Evolutionary conservation across 2,888 invertebrate genomes (phyloP), one percentile per base, ranked within the genome.

Genomic region (Eutolmus rufibarbis): DNA sequence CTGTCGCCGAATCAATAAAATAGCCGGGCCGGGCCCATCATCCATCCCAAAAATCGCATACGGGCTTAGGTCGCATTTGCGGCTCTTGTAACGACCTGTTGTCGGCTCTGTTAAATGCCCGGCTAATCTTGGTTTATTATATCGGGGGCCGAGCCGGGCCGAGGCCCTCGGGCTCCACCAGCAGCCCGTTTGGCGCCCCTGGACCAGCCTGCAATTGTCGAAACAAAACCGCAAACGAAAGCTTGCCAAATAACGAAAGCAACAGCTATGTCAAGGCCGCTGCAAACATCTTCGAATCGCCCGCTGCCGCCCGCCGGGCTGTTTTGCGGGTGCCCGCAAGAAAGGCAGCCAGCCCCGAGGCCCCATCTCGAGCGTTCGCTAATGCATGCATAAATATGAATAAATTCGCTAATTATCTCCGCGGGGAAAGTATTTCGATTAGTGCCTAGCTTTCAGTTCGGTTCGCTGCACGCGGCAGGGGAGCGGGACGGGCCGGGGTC

Each of bases 41-140:
- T 84, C 23, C 84, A 66, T 66, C 19, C 84, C 23, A 46, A 57
- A 84, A 66, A 40, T 84, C 84, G 31, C 84, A 74, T 16, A 57
- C 40, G 43, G 57, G 23, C 46, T 37, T 74, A 34, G 23, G n/a
- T n/a, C 56, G 81, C 34, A 31, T 81, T 66, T 84, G 84, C 16
- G 84, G 84, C 74, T 40, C 66, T 84, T n/a, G 66, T 84, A 84
- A 84, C 66, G 57, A 84, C 66, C 84, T 74, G 84, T 84, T 84
- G 57, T 40, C 66, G n/a, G 28, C 23, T 16, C 43, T 28, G 16
- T 19, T 57, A 66, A 74, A 74, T 84, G 37, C 84, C 40, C 12
- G 34, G 37, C 19, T 51, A 37, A 40, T 28, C 66, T 82, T 66
- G 34, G 74, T 57, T 84, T 9, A 81, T 56, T 34, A 31, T 28